Evolutionary conservation across 2,113 vertebrate species (phyloP).

Genomic region (Eleginops maclovinus): DNA sequence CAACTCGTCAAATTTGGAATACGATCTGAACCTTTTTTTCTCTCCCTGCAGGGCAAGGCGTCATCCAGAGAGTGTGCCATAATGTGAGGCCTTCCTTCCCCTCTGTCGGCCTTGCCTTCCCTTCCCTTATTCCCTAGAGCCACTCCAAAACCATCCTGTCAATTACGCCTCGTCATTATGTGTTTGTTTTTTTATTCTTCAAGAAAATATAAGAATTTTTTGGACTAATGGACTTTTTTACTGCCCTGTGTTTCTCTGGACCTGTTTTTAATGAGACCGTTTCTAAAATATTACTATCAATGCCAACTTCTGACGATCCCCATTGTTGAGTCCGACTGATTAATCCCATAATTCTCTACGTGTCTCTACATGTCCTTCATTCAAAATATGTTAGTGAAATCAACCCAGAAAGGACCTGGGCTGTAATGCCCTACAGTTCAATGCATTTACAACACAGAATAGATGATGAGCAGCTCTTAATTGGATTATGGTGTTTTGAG

Average conservation of each 20-base stretch:
- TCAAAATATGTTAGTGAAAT: background rate
- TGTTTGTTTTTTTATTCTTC: constrained; percentile 56
- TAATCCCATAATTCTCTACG: background rate
- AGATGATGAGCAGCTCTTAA: background rate
- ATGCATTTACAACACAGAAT: background rate
- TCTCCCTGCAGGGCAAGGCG: constrained; percentile 86
- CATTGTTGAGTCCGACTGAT: background rate
- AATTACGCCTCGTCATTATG: constrained; percentile 65
- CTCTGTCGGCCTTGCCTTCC: constrained; percentile 50
- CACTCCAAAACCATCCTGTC: constrained; percentile 19
- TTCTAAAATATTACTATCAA: constrained; percentile 5
- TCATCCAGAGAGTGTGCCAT: constrained; percentile 91
- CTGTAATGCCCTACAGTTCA: background rate
- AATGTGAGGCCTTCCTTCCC: constrained; percentile 86
- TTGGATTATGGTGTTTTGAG: background rate
- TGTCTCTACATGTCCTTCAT: background rate
- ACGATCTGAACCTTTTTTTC: background rate
- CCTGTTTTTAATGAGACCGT: constrained; percentile 26
- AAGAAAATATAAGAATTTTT: constrained; percentile 57
- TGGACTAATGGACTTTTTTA: constrained; percentile 72
- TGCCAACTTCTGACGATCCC: background rate
- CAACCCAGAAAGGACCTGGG: background rate
- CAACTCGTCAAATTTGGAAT: background rate
- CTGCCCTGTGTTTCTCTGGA: constrained; percentile 27
- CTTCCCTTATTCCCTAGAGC: background rate